phyloP scores from a whole-genome alignment of 2,888 invertebrate species.

The Proisotoma minuta region DNA sequence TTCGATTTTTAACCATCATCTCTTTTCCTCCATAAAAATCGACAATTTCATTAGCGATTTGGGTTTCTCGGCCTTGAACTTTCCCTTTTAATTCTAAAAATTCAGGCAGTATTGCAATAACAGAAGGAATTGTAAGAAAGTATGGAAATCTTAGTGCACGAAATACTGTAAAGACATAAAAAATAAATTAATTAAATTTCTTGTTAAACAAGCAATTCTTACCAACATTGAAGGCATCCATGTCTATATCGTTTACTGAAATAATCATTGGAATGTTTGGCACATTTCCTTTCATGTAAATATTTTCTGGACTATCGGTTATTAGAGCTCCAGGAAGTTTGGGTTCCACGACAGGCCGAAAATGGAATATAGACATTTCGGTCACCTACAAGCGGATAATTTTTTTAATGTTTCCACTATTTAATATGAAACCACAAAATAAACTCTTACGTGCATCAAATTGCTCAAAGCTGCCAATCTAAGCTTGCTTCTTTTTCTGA shows the following conservation, averaged over 20 bases:
- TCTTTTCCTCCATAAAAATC: neutral
- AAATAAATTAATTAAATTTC: no score
- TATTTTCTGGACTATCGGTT: neutral
- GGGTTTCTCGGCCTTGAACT: neutral
- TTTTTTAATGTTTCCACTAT: neutral
- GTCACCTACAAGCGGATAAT: neutral
- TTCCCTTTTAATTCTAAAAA: neutral
- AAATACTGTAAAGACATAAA: no score
- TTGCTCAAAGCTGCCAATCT: no score
- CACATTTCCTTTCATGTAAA: neutral
- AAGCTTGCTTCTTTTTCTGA: neutral
- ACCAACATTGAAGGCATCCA: neutral
- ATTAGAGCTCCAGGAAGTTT: neutral
- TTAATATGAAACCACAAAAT: neutral
- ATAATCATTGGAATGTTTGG: neutral
- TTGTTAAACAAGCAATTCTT: neutral
- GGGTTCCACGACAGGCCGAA: neutral
- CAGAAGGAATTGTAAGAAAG: no score
- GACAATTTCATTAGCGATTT: neutral
- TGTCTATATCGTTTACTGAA: neutral
- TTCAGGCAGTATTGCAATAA: neutral
- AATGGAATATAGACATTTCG: neutral
- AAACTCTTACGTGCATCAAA: no score
- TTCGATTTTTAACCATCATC: no score
- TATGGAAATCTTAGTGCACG: no score